Conservation (phyloP, 2,113 vertebrate genomes). For the Psephotus haematonotus region DNA sequence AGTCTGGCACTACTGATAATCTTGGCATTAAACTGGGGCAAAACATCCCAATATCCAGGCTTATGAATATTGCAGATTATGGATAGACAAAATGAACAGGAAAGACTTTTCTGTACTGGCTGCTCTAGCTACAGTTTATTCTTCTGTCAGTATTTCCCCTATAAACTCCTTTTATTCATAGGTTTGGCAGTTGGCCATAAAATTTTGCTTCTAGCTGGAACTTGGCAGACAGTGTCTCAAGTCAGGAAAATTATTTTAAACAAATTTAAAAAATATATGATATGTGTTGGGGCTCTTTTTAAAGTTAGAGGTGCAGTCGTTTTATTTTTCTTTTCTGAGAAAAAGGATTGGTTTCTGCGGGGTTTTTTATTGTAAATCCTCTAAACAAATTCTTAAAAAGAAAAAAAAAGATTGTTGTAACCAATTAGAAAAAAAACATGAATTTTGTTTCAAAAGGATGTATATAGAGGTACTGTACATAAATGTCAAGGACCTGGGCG, state of each 20-base stretch:
- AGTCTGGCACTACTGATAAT: background rate
- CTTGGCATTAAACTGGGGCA: background rate
- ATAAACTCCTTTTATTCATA: slow-evolving; percentile 30
- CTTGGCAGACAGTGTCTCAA: slow-evolving; percentile 43
- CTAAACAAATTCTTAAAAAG: background rate
- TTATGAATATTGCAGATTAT: background rate
- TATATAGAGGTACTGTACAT: fast-evolving
- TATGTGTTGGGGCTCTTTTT: background rate
- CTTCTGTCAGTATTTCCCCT: slow-evolving; percentile 44
- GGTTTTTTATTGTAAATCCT: background rate
- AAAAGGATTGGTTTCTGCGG: background rate
- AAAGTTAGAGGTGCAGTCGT: background rate
- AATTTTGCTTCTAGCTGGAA: slow-evolving; percentile 40
- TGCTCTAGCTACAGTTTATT: slow-evolving; percentile 27
- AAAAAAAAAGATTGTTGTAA: background rate
- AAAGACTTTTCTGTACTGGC: slow-evolving; percentile 22
- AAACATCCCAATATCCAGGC: background rate
- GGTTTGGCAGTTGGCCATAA: slow-evolving; percentile 2
- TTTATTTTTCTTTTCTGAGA: background rate
- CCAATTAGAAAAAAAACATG: background rate
- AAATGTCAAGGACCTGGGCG: background rate
- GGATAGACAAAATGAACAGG: slow-evolving; percentile 19
- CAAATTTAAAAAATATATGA: slow-evolving; percentile 21
- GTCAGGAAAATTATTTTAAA: slow-evolving; percentile 65
- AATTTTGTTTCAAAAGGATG: background rate